Conservation (phyloP, 2,113 vertebrate genomes). For the Uropsilus gracilis region DNA sequence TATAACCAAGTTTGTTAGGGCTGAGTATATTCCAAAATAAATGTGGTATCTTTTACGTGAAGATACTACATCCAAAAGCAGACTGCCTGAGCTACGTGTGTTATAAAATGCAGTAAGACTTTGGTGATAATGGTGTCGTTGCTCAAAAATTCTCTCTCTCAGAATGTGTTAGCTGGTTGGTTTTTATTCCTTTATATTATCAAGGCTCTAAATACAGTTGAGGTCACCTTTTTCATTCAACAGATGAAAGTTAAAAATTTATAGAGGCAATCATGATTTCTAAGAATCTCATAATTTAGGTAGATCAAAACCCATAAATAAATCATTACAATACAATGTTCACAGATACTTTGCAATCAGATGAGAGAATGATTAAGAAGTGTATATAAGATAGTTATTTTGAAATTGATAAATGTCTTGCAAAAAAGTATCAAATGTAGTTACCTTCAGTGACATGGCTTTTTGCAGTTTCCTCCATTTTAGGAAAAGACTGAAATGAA, state of each 20-base stretch:
- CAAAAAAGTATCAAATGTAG: constrained; percentile 46
- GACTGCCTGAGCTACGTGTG: background rate
- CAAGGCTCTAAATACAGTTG: background rate
- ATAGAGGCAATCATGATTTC: background rate
- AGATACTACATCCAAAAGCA: background rate
- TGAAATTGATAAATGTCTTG: background rate
- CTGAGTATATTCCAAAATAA: background rate
- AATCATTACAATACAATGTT: background rate
- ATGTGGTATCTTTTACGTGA: background rate
- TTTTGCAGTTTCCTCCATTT: constrained; percentile 78
- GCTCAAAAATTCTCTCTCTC: background rate
- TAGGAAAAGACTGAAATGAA: constrained; percentile 87
- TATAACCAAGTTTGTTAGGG: background rate
- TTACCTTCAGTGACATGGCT: constrained; percentile 80
- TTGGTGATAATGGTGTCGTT: background rate
- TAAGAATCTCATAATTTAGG: background rate
- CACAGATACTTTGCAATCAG: background rate
- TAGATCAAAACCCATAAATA: background rate
- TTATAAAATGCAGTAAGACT: background rate
- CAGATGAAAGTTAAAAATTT: background rate
- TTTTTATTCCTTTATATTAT: background rate
- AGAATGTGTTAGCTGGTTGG: background rate
- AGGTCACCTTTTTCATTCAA: background rate
- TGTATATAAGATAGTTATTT: background rate
- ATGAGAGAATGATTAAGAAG: background rate